These are phyloP conservation scores for Rallus crepitans DNA, from an alignment of 2,797 vertebrate species.

Conservation along the genomic window DNA sequence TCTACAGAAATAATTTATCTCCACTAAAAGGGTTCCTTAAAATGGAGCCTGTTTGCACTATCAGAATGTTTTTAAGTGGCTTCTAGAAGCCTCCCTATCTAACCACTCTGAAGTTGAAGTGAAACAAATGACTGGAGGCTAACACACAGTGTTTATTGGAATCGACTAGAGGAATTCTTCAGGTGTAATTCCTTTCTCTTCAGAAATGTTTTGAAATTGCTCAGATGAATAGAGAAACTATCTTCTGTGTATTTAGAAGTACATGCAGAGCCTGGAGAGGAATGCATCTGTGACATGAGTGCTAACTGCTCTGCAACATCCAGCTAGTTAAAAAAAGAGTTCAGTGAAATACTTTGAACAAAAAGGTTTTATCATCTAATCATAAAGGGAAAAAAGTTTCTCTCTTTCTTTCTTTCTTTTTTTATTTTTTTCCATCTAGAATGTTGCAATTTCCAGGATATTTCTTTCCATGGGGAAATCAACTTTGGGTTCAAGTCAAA, in stretches of 20 bases:
- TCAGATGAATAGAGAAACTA: not conserved
- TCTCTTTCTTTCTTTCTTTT: not conserved
- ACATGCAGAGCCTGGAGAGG: not conserved
- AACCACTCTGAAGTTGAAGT: not conserved
- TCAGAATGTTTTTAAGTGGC: not conserved
- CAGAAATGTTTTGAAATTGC: not conserved
- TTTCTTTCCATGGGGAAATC: not conserved
- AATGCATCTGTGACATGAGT: not conserved
- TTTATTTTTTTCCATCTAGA: not conserved
- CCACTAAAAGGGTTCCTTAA: not conserved
- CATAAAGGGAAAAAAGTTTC: not conserved
- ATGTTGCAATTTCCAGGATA: not conserved
- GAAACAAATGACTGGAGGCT: not conserved
- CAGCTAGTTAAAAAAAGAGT: not conserved
- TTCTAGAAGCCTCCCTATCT: not conserved
- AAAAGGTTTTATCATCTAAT: not conserved
- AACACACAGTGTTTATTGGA: not conserved
- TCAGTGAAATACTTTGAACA: not conserved
- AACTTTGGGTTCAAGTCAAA: conserved; percentile 15
- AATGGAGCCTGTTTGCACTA: not conserved
- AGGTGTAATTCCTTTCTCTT: not conserved
- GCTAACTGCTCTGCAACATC: not conserved
- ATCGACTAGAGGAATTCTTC: not conserved
- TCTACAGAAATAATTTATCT: not conserved
- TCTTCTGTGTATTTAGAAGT: not conserved